Base-by-base conservation (phyloP, 1,140 invertebrate species). In the Drosophila varians region DNA sequence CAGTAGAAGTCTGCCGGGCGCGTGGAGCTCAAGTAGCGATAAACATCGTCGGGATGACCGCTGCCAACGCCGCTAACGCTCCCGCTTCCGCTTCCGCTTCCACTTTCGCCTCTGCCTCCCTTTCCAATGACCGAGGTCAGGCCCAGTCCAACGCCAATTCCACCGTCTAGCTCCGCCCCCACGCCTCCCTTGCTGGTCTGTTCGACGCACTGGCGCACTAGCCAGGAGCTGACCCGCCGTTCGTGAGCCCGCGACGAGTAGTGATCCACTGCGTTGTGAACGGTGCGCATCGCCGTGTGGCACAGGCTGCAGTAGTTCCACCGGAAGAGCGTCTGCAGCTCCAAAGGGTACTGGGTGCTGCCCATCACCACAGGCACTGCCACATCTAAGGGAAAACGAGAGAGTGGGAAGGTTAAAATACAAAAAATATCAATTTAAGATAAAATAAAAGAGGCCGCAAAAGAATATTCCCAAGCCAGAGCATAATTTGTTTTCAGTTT, bases 181-280 rank as follows among this genome's bases (percentile, higher is more conserved):
- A 34, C 1, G 36, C 36, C 36, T 2, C n/a, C 7, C 5, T 6
- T 16, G 76, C 77, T 28, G 1, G 43, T 53, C 62, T 72, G 58
- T 36, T 53, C 11, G 61, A 64, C 74, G 77, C 79, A 31, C 87
- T 74, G 58, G 1, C 56, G 87, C 8, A 70, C 54, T 12, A 92
- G 64, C 77, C 84, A 92, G 38, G 86, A 82, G 40, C 84, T 71
- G 4, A 92, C 79, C 26, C 91, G 90, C 12, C 92, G 92, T 38
- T 92, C 83, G 58, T 92, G 92, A 19, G 87, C 89, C 42, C 91
- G 91, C 1, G 92, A 92, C 23, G 90, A 73, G 55, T 92, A 92
- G 71, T 92, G 92, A 43, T 92, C 73, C 54, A 91, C 80, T 0
- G 92, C 91, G 12, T 68, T 87, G 16, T 65, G 83, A 18, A 65